Conservation (phyloP, 2,113 vertebrate species). For the Caranx ignobilis region DNA sequence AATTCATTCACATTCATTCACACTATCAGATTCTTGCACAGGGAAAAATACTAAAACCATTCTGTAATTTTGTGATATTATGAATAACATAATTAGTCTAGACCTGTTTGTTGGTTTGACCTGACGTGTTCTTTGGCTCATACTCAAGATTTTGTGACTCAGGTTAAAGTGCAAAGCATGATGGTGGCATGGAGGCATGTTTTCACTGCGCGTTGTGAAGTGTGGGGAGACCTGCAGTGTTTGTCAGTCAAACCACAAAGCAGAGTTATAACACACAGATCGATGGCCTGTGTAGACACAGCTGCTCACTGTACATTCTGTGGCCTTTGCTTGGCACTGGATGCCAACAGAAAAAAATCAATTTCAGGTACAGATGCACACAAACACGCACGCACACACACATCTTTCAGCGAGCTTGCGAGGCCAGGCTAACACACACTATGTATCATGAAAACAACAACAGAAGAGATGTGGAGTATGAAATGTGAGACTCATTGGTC, state of each 20-base stretch:
- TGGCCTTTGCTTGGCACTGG: slow-evolving; percentile 21
- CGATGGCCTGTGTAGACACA: slow-evolving; percentile 29
- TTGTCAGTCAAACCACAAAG: slow-evolving; percentile 30
- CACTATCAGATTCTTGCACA: not conserved
- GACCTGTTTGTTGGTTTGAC: not conserved
- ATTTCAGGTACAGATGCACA: slow-evolving; percentile 25
- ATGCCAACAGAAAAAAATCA: slow-evolving; percentile 55
- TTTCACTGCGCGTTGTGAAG: not conserved
- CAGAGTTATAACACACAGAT: slow-evolving; percentile 18
- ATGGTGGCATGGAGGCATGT: not conserved
- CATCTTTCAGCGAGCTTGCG: too few species aligned
- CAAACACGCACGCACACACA: slow-evolving; percentile 7
- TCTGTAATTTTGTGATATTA: not conserved
- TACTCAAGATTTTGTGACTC: not conserved
- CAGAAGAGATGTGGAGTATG: slow-evolving; percentile 24
- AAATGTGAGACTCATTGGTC: slow-evolving; percentile 57
- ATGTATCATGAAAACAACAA: slow-evolving; percentile 29
- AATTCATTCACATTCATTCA: not conserved
- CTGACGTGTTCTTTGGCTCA: not conserved
- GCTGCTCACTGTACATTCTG: slow-evolving; percentile 24
- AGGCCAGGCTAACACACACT: not conserved
- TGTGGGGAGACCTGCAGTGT: not conserved
- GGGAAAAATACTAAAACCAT: not conserved
- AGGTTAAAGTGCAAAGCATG: not conserved
- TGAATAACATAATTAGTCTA: not conserved